phyloP scores from a whole-genome alignment of 2,797 vertebrate species.

The Vespertilio murinus region DNA sequence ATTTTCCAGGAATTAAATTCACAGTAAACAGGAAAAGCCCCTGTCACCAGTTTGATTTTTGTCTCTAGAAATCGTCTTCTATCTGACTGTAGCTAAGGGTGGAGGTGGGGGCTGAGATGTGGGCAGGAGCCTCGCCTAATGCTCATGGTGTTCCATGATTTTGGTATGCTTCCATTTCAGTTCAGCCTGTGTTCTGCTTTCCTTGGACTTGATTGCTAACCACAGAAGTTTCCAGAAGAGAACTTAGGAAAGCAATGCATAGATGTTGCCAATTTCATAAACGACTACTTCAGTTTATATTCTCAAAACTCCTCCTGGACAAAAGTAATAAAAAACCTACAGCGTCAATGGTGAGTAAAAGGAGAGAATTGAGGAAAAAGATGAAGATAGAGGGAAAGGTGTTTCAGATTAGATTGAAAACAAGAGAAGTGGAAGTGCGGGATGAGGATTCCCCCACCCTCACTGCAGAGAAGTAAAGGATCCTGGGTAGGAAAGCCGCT shows the following conservation, averaged over 20 bases:
- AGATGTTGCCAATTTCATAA: constrained; percentile 68
- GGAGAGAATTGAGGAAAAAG: neutral
- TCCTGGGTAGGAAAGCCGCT: neutral
- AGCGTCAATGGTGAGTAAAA: constrained; percentile 29
- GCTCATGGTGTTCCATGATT: constrained; percentile 53
- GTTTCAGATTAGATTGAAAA: constrained; percentile 44
- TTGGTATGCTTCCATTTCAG: constrained; percentile 60
- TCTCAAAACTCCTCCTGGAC: constrained; percentile 59
- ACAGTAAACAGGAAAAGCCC: constrained; percentile 17
- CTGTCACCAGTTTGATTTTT: constrained; percentile 31
- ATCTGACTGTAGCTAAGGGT: constrained; percentile 9
- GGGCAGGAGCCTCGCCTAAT: constrained; percentile 27
- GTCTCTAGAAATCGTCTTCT: constrained; percentile 44
- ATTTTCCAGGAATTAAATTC: constrained; percentile 49
- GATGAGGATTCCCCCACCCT: neutral
- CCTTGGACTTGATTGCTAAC: constrained; percentile 73
- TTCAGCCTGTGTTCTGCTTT: constrained; percentile 69
- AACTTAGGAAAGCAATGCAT: constrained; percentile 59
- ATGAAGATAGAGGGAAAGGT: neutral
- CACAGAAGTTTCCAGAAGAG: constrained; percentile 81
- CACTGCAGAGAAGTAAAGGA: constrained; percentile 23
- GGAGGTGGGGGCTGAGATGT: neutral
- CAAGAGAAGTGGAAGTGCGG: neutral
- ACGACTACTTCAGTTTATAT: constrained; percentile 69
- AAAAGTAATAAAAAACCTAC: constrained; percentile 55